Evolutionary conservation across 2,797 vertebrate species (phyloP), one percentile per base, ranked within the genome.

Genomic region (Protonibea diacanthus): DNA sequence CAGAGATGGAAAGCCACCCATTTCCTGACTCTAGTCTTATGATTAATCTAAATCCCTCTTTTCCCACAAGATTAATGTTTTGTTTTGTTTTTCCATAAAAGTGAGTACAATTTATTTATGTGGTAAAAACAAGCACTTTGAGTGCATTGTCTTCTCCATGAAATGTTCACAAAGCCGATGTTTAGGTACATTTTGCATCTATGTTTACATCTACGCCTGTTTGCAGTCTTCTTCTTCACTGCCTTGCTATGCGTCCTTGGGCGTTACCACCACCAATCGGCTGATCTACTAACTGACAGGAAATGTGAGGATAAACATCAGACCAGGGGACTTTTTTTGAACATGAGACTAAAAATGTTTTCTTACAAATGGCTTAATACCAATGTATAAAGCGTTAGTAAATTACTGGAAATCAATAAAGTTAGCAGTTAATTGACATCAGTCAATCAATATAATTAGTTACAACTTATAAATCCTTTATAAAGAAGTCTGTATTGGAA

Each of bases 401-500:
- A 65, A 71, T 45, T 1, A 38, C 8, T 44, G 14, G 4, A 27
- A 40, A 55, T 58, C 3, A 11, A 47, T 21, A 14, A 14, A 48
- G 56, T 48, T 1, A 33, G 49, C 33, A 27, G 7, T 15, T 21
- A 59, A 51, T 33, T 56, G 20, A 29, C 9, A 6, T 23, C 9
- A 52, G 33, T 14, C 15, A 40, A 55, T 58, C 3, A 11, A 47
- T 21, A 14, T 11, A 44, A 61, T 53, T 2, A 33, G 49, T 40
- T 25, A 40, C 42, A 18, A 27, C 10, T 8, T 47, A 18, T 12
- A 1, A 53, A 65, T 11, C 44, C 5, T 67, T 70, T 42, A 57
- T 49, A 18, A 82, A 51, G 20, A 1, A 33, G 49, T 14, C 25
- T 8, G 29, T 63, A 56, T 73, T 59, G 38, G 14, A 76, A 47